Conservation (phyloP, 2,888 invertebrate species). For the Panopea generosa region DNA sequence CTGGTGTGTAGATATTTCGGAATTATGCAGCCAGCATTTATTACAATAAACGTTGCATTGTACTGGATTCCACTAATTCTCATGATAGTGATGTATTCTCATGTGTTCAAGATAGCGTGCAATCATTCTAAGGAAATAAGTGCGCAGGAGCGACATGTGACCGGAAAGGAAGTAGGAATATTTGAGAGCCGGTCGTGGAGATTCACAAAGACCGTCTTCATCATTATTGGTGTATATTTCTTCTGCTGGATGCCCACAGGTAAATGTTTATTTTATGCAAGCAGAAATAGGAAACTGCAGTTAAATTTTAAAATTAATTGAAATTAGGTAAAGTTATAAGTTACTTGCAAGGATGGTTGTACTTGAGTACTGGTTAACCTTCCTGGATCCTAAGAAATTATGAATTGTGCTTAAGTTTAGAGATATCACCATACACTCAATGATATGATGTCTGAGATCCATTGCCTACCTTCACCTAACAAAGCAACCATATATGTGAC, state of each 20-base stretch:
- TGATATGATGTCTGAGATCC: too few relatives aligned
- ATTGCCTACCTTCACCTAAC: too few relatives aligned
- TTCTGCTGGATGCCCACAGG: constrained; percentile 71
- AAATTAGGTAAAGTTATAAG: too few relatives aligned
- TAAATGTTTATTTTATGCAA: constrained; percentile 12
- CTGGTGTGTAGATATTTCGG: constrained; percentile 67
- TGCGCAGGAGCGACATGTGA: constrained; percentile 41
- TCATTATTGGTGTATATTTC: constrained; percentile 67
- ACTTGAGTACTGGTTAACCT: too few relatives aligned
- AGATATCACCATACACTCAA: too few relatives aligned
- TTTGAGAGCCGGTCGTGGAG: constrained; percentile 64
- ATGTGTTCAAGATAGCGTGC: constrained; percentile 63
- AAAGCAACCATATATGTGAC: too few relatives aligned
- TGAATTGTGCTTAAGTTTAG: too few relatives aligned
- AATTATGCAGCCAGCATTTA: constrained; percentile 52
- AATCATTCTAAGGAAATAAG: constrained; percentile 62
- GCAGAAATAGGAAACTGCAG: too few relatives aligned
- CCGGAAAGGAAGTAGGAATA: constrained; percentile 12
- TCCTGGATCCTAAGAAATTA: too few relatives aligned
- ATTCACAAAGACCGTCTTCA: constrained; percentile 69
- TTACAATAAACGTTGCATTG: constrained; percentile 52
- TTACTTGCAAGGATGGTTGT: too few relatives aligned
- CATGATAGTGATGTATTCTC: constrained; percentile 63
- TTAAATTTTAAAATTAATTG: too few relatives aligned
- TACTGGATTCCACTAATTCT: constrained; percentile 64